Evolutionary conservation across 2,113 vertebrate species (phyloP), one percentile per base, ranked within the genome.

Genomic region (Corythornis vintsioides): DNA sequence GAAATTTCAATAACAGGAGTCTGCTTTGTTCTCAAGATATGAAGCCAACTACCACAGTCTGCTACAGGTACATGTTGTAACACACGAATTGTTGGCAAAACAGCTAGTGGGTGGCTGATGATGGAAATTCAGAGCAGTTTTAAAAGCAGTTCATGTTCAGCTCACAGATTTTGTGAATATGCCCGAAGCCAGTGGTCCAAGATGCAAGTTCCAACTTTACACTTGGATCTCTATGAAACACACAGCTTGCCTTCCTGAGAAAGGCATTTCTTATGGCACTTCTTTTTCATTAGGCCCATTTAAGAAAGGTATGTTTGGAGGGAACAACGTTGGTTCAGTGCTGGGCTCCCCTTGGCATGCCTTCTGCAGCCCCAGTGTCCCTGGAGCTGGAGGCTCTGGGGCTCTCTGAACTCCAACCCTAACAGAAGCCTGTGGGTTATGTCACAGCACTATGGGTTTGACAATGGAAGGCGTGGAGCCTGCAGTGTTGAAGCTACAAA

Each of bases 131-230:
- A 55, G 52, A 73, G 83, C 42, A 64, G 33, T 74, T 94, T 73
- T 88, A 60, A 48, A 75, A 88, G 47, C 43, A 56, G 33, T 24
- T 83, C 6, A 15, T 40, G 15, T 55, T 73, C 56, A 65, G 55
- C n/a, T 38, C 26, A 12, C 3, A 52, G 43, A 12, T 56, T 93
- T 79, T 91, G 79, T 55, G 42, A 66, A 16, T 53, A 29, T 43
- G 75, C 33, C 67, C 67, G 47, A 83, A 86, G 38, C 0, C 0
- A 4, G 52, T 0, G 0, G 43, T 33, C 52, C 0, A 0, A 28
- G 17, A 47, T 43, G 20, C 4, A 29, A 76, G n/a, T 33, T 90
- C 52, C 55, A 28, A 42, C 26, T 16, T 66, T 70, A 47, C 10
- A 9, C 7, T 20, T 70, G 56, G 19, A 53, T 77, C n/a, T 82